phyloP scores from a whole-genome alignment of 2,888 invertebrate species.

The Scaptodrosophila latifasciaeformis region DNA sequence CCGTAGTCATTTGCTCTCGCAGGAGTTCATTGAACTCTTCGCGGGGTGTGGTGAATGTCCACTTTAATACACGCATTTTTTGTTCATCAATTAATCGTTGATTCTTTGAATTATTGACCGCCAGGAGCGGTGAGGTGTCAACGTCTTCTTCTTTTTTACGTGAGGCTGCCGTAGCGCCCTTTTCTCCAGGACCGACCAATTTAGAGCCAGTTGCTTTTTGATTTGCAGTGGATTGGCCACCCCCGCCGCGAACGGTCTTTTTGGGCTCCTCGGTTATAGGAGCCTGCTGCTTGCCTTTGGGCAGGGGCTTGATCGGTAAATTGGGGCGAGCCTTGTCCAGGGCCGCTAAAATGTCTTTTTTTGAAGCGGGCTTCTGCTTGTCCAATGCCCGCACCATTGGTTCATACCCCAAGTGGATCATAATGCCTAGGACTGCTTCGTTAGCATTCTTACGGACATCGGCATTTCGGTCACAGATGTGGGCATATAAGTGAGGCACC shows the following conservation, averaged over 20 bases:
- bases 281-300: constrained; percentile 79
- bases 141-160: constrained; percentile 90
- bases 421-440: constrained; percentile 92
- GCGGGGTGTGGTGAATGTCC: constrained; percentile 95
- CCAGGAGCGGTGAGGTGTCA: constrained; percentile 86
- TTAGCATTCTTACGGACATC: constrained; percentile 93
- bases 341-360: constrained; percentile 84
- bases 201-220: constrained; percentile 46
- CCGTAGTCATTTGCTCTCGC: constrained; percentile 91
- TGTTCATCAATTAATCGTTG: constrained; percentile 96
- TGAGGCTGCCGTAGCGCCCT: constrained; percentile 69
- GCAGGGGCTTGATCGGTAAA: constrained; percentile 87
- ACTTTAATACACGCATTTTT: constrained; percentile 92
- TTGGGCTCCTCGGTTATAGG: constrained; percentile 76
- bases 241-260: constrained; percentile 68
- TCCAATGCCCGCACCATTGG: constrained; percentile 73
- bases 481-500: constrained; percentile 85
- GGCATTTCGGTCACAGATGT: constrained; percentile 92
- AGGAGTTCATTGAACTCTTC: constrained; percentile 95
- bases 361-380: constrained; percentile 82
- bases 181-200: constrained; percentile 36
- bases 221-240: constrained; percentile 33
- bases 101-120: constrained; percentile 90
- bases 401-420: constrained; percentile 91
- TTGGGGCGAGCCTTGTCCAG: constrained; percentile 90